Percentiles rank a stretch among this genome's conserved stretches.
Evolutionary conservation across 2,888 invertebrate species (phyloP).

Genomic region (Caenorhabditis angaria): DNA sequence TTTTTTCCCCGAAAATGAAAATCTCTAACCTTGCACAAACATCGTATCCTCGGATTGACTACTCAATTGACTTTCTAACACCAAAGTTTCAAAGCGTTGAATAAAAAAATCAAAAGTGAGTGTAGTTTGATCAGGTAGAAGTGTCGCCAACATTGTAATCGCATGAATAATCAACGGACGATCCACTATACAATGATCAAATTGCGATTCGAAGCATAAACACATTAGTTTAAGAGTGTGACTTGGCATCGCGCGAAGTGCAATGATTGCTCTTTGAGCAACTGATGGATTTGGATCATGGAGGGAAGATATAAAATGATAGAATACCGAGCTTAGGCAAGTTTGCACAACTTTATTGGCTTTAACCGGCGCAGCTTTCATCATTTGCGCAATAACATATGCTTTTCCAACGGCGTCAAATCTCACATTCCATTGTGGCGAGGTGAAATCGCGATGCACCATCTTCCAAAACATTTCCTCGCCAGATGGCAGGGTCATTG

Average conservation of each 20-base stretch:
- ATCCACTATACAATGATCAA: slow-evolving; percentile 94
- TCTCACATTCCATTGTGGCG: slow-evolving; percentile 85
- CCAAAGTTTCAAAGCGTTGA: slow-evolving; percentile 87
- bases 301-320: slow-evolving; percentile 92
- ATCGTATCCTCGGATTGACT: slow-evolving; percentile 56
- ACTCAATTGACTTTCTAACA: slow-evolving; percentile 90
- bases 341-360: slow-evolving; percentile 84
- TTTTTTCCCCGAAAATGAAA: no score
- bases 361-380: slow-evolving; percentile 87
- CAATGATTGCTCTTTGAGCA: slow-evolving; percentile 79
- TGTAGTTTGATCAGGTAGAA: slow-evolving; percentile 87
- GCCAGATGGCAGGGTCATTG: slow-evolving; percentile 90
- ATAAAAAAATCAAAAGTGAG: slow-evolving; percentile 97
- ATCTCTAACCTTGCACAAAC: slow-evolving; percentile 60
- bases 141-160: slow-evolving; percentile 91
- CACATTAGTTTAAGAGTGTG: slow-evolving; percentile 63
- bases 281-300: slow-evolving; percentile 94
- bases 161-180: slow-evolving; percentile 94
- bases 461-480: slow-evolving; percentile 94
- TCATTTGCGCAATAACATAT: slow-evolving; percentile 88
- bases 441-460: slow-evolving; percentile 93
- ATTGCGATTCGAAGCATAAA: slow-evolving; percentile 93
- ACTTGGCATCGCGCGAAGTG: slow-evolving; percentile 65
- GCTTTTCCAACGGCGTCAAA: slow-evolving; percentile 95
- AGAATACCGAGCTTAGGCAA: slow-evolving; percentile 93